Evolutionary conservation across 2,113 vertebrate species (phyloP), one percentile per base, ranked within the genome.

Genomic region (Marmota flaviventris): DNA sequence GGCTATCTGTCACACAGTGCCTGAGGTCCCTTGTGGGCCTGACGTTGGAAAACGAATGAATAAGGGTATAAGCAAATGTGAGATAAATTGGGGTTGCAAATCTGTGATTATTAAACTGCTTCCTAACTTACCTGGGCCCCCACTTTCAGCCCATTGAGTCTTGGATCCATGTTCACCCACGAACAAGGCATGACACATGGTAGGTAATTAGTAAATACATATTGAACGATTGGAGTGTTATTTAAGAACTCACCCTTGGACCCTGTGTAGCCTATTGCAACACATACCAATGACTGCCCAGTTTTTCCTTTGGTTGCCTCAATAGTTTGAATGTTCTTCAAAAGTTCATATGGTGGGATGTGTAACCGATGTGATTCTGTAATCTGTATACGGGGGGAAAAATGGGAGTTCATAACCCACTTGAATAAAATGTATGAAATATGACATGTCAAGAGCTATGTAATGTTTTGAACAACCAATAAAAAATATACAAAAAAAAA

Each of bases 201-300:
- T 6, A 20, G 37, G 12, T 27, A 34, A 42, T 58, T 16, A 14
- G 29, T 24, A 18, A 67, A 11, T 4, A 42, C 7, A 8, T 34
- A 10, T 22, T 13, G 8, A 81, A 58, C 2, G 22, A 42, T 8
- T 8, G 69, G 37, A 42, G 32, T 22, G 16, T 13, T 58, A 2
- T 11, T 22, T 2, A 34, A 27, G 29, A 27, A 27, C 73, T 85
- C 53, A 39, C 53, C 25, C 48, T 32, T 42, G 53, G 20, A 48
- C 18, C 25, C 48, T 2, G 0, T 4, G 24, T 3, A 4, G 24
- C 29, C 61, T 2, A 0, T 20, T 32, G 77, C 34, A 14, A 45
- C 2, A 29, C 37, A 6, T 61, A 12, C 32, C 10, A 3, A 6
- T 20, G 11, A 32, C 32, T 29, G 20, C 70, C 27, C 51, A 34